Evolutionary conservation across 2,113 vertebrate genomes (phyloP).

Genomic region (Pomatostomus ruficeps): DNA sequence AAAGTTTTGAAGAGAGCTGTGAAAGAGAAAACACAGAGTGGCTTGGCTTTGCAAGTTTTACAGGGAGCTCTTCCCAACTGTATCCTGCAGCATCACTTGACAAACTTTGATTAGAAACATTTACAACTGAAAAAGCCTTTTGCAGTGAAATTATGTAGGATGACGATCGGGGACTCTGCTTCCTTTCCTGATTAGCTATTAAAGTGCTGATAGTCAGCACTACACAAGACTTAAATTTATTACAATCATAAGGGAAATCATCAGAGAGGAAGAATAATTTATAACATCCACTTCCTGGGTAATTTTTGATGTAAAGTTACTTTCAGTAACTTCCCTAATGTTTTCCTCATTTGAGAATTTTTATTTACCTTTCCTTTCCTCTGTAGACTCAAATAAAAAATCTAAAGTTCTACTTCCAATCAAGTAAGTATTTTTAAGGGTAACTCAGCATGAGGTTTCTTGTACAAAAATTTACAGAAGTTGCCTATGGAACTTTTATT

Average conservation of each 20-base stretch:
- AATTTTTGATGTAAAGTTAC: background rate
- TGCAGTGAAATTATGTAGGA: background rate
- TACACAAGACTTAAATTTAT: background rate
- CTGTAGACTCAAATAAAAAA: background rate
- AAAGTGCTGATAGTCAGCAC: background rate
- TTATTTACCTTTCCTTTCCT: background rate
- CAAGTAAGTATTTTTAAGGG: background rate
- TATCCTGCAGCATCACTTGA: background rate
- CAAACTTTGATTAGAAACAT: background rate
- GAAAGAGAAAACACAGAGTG: background rate
- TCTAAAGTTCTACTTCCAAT: background rate
- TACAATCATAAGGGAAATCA: background rate
- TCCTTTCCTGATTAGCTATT: background rate
- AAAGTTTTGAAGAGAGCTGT: background rate
- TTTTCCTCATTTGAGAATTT: background rate
- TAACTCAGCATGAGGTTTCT: background rate
- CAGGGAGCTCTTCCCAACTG: background rate
- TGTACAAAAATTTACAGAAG: background rate
- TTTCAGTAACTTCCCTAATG: background rate
- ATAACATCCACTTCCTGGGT: background rate
- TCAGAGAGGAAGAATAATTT: background rate
- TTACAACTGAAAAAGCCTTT: background rate
- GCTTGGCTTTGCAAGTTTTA: background rate
- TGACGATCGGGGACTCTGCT: background rate
- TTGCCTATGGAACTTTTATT: background rate